phyloP scores from a whole-genome alignment of 2,797 vertebrate genomes.

The Chelidonichthys spinosus region DNA sequence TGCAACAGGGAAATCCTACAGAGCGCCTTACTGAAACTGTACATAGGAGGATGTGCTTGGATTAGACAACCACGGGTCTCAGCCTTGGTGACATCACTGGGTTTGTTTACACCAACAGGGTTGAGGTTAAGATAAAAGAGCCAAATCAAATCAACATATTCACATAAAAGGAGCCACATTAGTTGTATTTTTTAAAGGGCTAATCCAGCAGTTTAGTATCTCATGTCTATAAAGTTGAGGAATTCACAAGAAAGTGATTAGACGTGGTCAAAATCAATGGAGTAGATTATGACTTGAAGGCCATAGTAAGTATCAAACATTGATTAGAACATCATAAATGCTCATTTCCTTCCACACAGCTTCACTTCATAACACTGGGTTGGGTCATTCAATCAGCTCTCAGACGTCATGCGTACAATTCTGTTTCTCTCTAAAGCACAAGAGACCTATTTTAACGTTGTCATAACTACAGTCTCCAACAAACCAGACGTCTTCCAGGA shows the following conservation, averaged over 20 bases:
- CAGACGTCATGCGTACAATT: not conserved
- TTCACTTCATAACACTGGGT: too few relatives aligned
- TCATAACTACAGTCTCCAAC: not conserved
- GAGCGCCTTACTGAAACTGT: constrained; percentile 35
- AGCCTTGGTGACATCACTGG: constrained; percentile 36
- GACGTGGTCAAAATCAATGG: not conserved
- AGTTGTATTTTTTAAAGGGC: not conserved
- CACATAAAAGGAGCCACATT: not conserved
- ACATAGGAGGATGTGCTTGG: constrained; percentile 49
- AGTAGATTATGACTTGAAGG: not conserved
- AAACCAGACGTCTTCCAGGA: not conserved
- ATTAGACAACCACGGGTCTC: constrained; percentile 54
- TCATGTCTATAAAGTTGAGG: not conserved
- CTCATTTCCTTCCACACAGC: too few relatives aligned
- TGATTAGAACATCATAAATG: not conserved
- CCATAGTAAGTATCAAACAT: not conserved
- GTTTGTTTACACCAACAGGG: constrained; percentile 42
- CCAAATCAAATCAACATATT: constrained; percentile 6
- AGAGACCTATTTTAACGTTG: not conserved
- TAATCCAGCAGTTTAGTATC: not conserved
- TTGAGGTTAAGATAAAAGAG: constrained; percentile 24
- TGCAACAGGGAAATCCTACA: constrained; percentile 51
- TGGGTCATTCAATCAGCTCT: not conserved
- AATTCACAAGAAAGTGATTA: not conserved
- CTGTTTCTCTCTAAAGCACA: not conserved